Conservation (phyloP, 2,888 invertebrate genomes). For the Cephus nigrinus region DNA sequence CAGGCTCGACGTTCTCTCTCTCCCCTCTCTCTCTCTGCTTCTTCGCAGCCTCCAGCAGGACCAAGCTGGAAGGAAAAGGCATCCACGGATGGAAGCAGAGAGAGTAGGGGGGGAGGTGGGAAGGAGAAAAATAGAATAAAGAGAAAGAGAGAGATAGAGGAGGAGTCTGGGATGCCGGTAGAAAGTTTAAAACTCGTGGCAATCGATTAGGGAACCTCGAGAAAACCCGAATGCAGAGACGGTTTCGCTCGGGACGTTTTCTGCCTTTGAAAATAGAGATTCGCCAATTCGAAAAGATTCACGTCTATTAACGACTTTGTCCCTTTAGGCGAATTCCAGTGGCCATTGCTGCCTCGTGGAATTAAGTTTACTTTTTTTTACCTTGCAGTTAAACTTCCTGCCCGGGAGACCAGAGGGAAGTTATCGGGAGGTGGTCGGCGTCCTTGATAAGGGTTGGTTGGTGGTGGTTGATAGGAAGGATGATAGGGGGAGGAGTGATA, state of each 20-base stretch:
- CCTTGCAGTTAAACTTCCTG: neutral
- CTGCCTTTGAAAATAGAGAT: neutral
- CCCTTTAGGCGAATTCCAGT: conserved; percentile 7
- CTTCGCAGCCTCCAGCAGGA: conserved; percentile 69
- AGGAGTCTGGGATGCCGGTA: conserved; percentile 35
- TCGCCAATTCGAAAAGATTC: neutral
- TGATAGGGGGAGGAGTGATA: neutral
- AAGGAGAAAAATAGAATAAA: conserved; percentile 11
- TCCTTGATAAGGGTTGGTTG: neutral
- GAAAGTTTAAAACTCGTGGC: conserved; percentile 60
- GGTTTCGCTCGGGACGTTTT: conserved; percentile 20
- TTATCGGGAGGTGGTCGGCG: neutral
- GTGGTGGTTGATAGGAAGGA: neutral
- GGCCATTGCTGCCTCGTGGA: conserved; percentile 3
- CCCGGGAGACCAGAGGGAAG: neutral
- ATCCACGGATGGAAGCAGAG: neutral
- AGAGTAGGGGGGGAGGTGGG: conserved; percentile 16
- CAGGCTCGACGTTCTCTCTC: conserved; percentile 21
- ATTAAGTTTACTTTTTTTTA: conserved; percentile 4
- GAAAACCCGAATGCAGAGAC: conserved; percentile 47
- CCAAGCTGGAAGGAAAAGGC: conserved; percentile 66
- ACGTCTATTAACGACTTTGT: neutral
- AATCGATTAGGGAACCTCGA: conserved; percentile 58
- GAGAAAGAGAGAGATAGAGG: conserved; percentile 21
- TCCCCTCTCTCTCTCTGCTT: conserved; percentile 58